Evolutionary conservation across 2,888 invertebrate species (phyloP).

Genomic region (Tiphia femorata): DNA sequence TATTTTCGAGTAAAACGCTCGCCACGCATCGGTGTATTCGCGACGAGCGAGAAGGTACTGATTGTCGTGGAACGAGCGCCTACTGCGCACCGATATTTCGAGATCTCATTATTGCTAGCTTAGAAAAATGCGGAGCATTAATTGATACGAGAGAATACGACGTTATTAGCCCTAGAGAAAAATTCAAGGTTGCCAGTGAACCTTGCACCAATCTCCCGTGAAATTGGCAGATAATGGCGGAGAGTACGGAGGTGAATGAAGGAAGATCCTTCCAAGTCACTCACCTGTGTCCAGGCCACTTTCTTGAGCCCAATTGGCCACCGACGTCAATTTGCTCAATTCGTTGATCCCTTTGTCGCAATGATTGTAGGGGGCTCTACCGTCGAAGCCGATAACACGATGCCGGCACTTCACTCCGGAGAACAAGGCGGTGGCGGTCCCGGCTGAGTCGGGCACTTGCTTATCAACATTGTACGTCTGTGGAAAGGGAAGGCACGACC

Average conservation of each 20-base stretch:
- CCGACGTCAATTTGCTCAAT: conserved; percentile 65
- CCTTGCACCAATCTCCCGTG: conserved; percentile 9
- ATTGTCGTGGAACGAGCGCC: too few species aligned
- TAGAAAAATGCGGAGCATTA: too few species aligned
- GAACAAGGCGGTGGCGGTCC: conserved; percentile 78
- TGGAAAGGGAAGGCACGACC: too few species aligned
- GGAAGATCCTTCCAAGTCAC: conserved; percentile 3
- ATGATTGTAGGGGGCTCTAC: conserved; percentile 62
- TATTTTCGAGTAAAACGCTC: too few species aligned
- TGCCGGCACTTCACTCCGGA: conserved; percentile 75
- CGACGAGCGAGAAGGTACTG: too few species aligned
- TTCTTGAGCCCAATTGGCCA: conserved; percentile 74
- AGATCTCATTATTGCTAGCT: too few species aligned
- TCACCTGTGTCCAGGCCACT: conserved; percentile 73
- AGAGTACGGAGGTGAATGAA: neutral
- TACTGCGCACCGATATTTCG: too few species aligned
- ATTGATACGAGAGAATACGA: too few species aligned
- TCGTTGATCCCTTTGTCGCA: conserved; percentile 66
- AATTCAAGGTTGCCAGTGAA: too few species aligned
- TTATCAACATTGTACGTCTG: conserved; percentile 80
- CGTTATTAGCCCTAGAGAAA: too few species aligned
- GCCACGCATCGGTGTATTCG: too few species aligned
- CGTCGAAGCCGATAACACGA: conserved; percentile 72
- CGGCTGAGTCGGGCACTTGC: conserved; percentile 80
- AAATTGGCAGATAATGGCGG: neutral